Conservation (phyloP, 2,113 vertebrate genomes). For the Poeciliopsis occidentalis region DNA sequence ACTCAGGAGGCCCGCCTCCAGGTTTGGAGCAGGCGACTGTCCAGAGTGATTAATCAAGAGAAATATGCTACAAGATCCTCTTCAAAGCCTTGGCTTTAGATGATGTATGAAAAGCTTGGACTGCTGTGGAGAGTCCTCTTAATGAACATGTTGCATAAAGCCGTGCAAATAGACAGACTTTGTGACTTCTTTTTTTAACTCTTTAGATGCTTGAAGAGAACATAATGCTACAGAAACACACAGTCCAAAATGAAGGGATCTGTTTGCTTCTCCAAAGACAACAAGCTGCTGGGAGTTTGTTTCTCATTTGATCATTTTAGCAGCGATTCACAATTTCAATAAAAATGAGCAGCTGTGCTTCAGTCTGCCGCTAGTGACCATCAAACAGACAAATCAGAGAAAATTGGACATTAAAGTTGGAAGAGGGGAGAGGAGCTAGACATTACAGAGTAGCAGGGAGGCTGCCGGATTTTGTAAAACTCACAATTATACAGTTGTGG, state of each 20-base stretch:
- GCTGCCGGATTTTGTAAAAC: not conserved
- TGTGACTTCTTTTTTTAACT: not conserved
- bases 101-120: slow-evolving; percentile 5
- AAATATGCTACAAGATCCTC: slow-evolving; percentile 28
- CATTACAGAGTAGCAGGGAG: not conserved
- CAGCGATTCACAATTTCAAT: not conserved
- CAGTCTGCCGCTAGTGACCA: not conserved
- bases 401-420: not conserved
- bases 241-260: not conserved
- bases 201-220: not conserved
- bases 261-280: not conserved
- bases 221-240: too few species aligned
- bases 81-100: slow-evolving; percentile 18
- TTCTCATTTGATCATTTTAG: not conserved
- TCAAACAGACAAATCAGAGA: not conserved
- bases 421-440: not conserved
- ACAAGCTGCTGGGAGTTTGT: not conserved
- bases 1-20: slow-evolving; percentile 34
- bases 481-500: too few species aligned
- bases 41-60: slow-evolving; percentile 31
- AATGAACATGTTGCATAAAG: slow-evolving; percentile 20
- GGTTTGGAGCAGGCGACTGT: slow-evolving; percentile 42
- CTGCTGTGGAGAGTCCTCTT: slow-evolving; percentile 16
- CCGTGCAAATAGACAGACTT: not conserved
- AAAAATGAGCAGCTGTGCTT: not conserved